phyloP scores from a whole-genome alignment of 2,888 invertebrate species.

The Chirona hameri region DNA sequence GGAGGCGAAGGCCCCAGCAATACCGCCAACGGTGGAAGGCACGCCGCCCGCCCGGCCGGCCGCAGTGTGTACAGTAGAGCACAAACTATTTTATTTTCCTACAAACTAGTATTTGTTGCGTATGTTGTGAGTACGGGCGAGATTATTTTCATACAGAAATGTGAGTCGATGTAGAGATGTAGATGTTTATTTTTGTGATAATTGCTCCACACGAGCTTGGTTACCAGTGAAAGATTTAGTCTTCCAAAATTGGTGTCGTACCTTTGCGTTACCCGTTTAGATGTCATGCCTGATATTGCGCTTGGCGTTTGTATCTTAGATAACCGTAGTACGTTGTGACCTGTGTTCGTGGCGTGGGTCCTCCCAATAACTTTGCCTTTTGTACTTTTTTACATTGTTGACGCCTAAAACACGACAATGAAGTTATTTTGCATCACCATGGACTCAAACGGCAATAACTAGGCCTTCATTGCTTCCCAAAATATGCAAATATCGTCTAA shows the following conservation, averaged over 20 bases:
- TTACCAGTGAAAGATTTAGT: background rate
- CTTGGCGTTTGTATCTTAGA: background rate
- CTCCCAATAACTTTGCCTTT: background rate
- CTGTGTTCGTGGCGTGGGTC: background rate
- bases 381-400: constrained; percentile 23
- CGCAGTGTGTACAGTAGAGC: too few relatives aligned
- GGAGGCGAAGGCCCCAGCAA: too few relatives aligned
- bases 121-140: background rate
- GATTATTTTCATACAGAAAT: constrained; percentile 3
- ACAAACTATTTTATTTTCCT: background rate
- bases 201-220: background rate
- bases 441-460: constrained; percentile 11
- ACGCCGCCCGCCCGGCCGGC: too few relatives aligned
- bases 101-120: background rate
- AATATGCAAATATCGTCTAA: too few relatives aligned
- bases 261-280: background rate
- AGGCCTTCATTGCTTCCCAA: background rate
- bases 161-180: background rate
- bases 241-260: constrained; percentile 23
- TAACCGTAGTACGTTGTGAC: background rate
- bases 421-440: background rate
- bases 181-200: background rate
- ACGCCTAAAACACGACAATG: background rate
- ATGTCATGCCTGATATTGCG: background rate
- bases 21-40: too few relatives aligned